These are phyloP conservation scores for Acanthopleura granulata DNA, from an alignment of 2,888 invertebrate genomes.

Conservation along the genomic window DNA sequence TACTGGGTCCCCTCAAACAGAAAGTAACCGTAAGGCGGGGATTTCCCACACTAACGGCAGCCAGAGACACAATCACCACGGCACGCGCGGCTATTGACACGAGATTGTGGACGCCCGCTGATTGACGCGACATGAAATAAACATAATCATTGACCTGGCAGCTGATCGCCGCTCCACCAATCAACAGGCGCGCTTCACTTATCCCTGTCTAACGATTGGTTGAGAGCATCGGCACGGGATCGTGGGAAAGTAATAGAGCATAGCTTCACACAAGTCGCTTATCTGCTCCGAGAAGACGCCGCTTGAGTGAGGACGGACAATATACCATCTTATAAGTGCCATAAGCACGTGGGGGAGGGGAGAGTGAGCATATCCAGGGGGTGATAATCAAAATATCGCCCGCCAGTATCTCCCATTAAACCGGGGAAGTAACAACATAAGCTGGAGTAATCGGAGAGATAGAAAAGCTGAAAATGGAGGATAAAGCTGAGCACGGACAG, in stretches of 20 bases:
- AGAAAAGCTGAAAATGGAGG: too few relatives aligned
- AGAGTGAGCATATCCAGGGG: too few relatives aligned
- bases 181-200: background rate
- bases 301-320: background rate
- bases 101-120: slow-evolving; percentile 10
- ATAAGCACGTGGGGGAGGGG: background rate
- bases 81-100: slow-evolving; percentile 18
- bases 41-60: slow-evolving; percentile 7
- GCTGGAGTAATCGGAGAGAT: too few relatives aligned
- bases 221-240: slow-evolving; percentile 15
- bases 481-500: too few relatives aligned
- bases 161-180: background rate
- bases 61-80: slow-evolving; percentile 1
- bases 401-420: too few relatives aligned
- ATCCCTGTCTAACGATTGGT: background rate
- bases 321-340: background rate
- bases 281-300: background rate
- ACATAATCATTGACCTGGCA: slow-evolving; percentile 17
- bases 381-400: too few relatives aligned
- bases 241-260: slow-evolving; percentile 12
- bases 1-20: background rate
- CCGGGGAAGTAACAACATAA: too few relatives aligned
- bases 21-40: background rate
- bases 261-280: slow-evolving; percentile 18
- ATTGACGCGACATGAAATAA: slow-evolving; percentile 19